A percentile compares a stretch with the other conserved stretches of the same genome.
Conservation (phyloP, 2,113 vertebrate genomes). For the Syrmaticus mikado region DNA sequence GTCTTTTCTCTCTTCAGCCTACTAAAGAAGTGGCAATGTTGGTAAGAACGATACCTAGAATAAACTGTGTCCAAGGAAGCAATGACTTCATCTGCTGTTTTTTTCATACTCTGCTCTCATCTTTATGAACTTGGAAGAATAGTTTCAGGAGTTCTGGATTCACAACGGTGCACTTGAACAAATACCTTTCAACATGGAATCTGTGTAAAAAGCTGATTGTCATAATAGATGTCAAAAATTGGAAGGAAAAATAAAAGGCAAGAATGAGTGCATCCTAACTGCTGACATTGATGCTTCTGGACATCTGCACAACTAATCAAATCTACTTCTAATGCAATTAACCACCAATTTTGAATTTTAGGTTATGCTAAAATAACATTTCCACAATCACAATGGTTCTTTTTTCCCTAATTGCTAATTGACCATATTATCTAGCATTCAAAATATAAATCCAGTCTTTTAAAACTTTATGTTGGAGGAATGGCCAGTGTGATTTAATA, state of each 20-base stretch:
- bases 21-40: conserved; percentile 1
- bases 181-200: neutral
- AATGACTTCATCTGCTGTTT: neutral
- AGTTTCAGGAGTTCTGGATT: conserved; percentile 28
- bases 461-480: conserved; percentile 33
- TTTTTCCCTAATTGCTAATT: neutral
- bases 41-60: neutral
- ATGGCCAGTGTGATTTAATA: conserved; percentile 28
- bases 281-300: conserved; percentile 32
- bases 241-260: neutral
- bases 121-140: neutral
- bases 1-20: neutral
- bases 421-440: conserved; percentile 4
- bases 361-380: conserved; percentile 29
- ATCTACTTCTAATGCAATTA: conserved; percentile 53
- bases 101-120: conserved; percentile 6
- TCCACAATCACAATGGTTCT: conserved; percentile 2
- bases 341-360: conserved; percentile 32
- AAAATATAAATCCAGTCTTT: conserved; percentile 17
- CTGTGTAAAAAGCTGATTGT: neutral
- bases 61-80: neutral
- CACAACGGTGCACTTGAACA: conserved; percentile 26
- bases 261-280: neutral
- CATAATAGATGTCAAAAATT: neutral
- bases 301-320: conserved; percentile 34